These are phyloP conservation scores for Corydoras sp. DNA, from an alignment of 2,113 vertebrate genomes.

Conservation along the genomic window DNA sequence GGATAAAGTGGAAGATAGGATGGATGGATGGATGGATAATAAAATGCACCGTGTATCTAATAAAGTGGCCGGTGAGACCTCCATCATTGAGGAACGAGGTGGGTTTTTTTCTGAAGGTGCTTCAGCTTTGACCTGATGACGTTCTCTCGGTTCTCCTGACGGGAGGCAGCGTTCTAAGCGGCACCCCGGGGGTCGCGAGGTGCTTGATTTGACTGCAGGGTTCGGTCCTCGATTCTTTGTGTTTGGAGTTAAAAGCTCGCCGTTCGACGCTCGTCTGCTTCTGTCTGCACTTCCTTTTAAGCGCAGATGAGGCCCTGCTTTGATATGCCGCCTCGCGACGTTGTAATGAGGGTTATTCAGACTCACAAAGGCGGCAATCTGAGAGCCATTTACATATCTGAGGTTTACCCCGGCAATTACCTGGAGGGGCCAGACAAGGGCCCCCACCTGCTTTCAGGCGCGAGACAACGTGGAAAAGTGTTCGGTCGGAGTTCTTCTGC, in stretches of 20 bases:
- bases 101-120: no score
- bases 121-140: no score
- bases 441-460: constrained; percentile 56
- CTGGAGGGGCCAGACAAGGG: constrained; percentile 54
- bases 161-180: no score
- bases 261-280: constrained; percentile 7
- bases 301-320: constrained; percentile 40
- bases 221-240: constrained; percentile 2
- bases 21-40: no score
- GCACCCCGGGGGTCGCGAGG: no score
- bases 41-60: no score
- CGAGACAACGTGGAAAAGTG: constrained; percentile 53
- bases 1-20: no score
- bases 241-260: constrained; percentile 30
- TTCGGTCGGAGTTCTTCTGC: constrained; percentile 20
- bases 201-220: constrained; percentile 4
- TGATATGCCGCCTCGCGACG: constrained; percentile 40
- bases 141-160: no score
- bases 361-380: constrained; percentile 43
- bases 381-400: constrained; percentile 47
- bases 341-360: constrained; percentile 43
- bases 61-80: no score
- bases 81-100: no score
- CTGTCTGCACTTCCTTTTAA: constrained; percentile 36
- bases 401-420: constrained; percentile 63